A percentile compares a stretch with the other conserved stretches of the same genome.
Evolutionary conservation across 2,888 invertebrate species (phyloP).

Genomic region (Baccha elongata): DNA sequence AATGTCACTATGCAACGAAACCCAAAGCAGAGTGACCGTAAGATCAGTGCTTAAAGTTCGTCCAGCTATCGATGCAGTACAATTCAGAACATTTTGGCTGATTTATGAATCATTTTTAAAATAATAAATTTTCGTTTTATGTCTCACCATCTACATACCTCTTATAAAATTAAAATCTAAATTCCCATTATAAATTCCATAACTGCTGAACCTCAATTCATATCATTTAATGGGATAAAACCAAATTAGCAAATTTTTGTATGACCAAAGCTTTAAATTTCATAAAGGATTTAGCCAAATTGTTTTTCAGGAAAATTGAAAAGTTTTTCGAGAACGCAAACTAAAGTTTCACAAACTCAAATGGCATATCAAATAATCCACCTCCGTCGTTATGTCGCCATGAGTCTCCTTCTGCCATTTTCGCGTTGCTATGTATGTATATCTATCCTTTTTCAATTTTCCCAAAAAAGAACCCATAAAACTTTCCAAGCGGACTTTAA

Average conservation of each 20-base stretch:
- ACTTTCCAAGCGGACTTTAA: constrained; percentile 6
- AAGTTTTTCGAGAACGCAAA: constrained; percentile 18
- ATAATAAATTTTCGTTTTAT: too few relatives aligned
- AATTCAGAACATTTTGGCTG: too few relatives aligned
- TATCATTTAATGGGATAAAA: neutral
- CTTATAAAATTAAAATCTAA: too few relatives aligned
- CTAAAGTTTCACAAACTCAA: constrained; percentile 38
- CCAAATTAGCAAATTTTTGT: constrained; percentile 9
- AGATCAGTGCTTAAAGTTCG: too few relatives aligned
- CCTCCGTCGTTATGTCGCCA: constrained; percentile 14
- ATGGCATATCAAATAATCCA: constrained; percentile 34
- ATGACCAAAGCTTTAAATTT: neutral
- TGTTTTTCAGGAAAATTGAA: constrained; percentile 6
- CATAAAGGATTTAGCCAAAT: constrained; percentile 4
- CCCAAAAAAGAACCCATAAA: constrained; percentile 16
- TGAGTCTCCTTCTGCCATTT: neutral
- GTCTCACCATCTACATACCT: too few relatives aligned
- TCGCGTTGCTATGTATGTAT: neutral
- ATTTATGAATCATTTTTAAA: too few relatives aligned
- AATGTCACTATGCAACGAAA: too few relatives aligned
- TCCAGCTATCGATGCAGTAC: too few relatives aligned
- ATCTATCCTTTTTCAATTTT: constrained; percentile 4
- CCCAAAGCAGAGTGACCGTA: too few relatives aligned
- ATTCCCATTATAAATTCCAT: too few relatives aligned
- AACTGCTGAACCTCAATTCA: too few relatives aligned